These are phyloP conservation scores for Melanostoma scalare DNA, from an alignment of 2,888 invertebrate species.

Conservation along the genomic window DNA sequence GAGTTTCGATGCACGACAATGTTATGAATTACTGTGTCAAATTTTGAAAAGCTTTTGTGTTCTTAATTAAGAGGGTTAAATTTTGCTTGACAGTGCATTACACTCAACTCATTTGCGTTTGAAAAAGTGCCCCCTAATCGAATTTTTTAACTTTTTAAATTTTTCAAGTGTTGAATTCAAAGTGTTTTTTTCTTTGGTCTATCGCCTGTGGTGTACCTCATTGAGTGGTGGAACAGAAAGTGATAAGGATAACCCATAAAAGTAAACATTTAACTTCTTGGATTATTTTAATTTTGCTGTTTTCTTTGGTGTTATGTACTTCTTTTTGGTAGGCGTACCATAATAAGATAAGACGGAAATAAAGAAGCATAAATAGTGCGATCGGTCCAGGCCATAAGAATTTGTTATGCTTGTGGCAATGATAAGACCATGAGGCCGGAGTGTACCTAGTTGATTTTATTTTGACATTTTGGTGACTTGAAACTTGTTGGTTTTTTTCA, in stretches of 20 bases:
- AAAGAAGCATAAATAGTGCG: not conserved
- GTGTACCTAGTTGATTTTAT: no score
- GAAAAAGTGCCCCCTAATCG: constrained; percentile 48
- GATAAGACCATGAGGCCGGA: not conserved
- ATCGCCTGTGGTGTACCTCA: no score
- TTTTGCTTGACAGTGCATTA: constrained; percentile 61
- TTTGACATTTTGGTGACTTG: no score
- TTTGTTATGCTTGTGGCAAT: not conserved
- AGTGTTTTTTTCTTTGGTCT: no score
- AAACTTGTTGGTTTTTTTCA: no score
- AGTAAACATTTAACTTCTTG: constrained; percentile 9
- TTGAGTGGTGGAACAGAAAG: no score
- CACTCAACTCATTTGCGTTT: constrained; percentile 63
- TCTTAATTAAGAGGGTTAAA: constrained; percentile 53
- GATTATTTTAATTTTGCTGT: constrained; percentile 2
- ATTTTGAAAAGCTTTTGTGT: constrained; percentile 31
- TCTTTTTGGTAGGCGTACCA: not conserved
- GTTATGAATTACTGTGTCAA: constrained; percentile 62
- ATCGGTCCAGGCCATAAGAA: not conserved
- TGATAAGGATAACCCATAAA: not conserved
- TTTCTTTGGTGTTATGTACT: not conserved
- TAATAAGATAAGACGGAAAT: constrained; percentile 19
- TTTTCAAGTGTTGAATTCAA: constrained; percentile 6
- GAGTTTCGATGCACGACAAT: not conserved
- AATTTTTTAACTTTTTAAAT: not conserved